A percentile compares a stretch with the other conserved stretches of the same genome.
phyloP scores from a whole-genome alignment of 1,140 invertebrate genomes.

The Aporrectodea caliginosa region DNA sequence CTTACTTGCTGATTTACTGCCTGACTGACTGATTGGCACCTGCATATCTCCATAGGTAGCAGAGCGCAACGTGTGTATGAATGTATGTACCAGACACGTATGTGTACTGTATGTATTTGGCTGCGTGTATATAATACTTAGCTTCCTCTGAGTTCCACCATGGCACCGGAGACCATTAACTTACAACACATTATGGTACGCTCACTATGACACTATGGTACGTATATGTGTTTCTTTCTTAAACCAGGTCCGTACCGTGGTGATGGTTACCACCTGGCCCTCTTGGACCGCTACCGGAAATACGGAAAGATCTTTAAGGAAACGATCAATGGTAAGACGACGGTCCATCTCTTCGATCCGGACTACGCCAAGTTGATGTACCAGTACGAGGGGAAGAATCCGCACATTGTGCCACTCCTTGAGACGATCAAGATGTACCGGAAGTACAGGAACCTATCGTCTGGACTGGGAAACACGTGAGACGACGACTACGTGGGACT shows the following conservation, averaged over 20 bases:
- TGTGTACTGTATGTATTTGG: no score
- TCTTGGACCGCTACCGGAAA: slow-evolving; percentile 42
- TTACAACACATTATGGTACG: no score
- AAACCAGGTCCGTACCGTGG: slow-evolving; percentile 38
- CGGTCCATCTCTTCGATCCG: slow-evolving; percentile 58
- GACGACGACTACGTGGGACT: slow-evolving; percentile 26
- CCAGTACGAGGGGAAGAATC: slow-evolving; percentile 56
- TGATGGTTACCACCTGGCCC: slow-evolving; percentile 39
- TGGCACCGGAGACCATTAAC: no score
- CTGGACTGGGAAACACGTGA: slow-evolving; percentile 62
- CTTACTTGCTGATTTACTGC: no score
- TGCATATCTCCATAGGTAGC: no score
- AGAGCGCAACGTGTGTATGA: no score
- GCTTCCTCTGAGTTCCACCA: no score
- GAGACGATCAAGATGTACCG: slow-evolving; percentile 59
- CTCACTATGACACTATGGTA: no score
- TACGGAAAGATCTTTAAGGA: slow-evolving; percentile 54
- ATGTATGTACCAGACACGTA: no score
- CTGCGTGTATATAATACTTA: no score
- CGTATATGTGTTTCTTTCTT: no score
- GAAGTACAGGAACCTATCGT: slow-evolving; percentile 55
- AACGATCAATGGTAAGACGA: slow-evolving; percentile 43
- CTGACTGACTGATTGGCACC: no score
- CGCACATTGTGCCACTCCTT: slow-evolving; percentile 58
- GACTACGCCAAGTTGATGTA: slow-evolving; percentile 50